phyloP scores from a whole-genome alignment of 1,140 invertebrate species.

The Zaprionus gabonicus region DNA sequence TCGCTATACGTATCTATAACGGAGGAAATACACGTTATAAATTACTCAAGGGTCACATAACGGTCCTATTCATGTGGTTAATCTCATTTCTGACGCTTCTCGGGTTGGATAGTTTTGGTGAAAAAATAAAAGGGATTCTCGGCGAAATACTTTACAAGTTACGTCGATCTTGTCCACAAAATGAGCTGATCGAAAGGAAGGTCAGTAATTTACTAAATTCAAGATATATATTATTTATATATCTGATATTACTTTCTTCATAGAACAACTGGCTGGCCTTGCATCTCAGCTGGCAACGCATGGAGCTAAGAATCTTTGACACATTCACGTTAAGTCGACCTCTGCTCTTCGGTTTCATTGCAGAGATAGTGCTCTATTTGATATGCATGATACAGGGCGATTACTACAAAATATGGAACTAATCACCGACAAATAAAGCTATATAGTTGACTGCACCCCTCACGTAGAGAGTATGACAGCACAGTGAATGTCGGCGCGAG shows the following conservation, averaged over 20 bases:
- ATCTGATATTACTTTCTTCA: not conserved
- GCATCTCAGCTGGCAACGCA: constrained; percentile 2
- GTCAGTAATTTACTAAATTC: not conserved
- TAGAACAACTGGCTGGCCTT: constrained; percentile 2
- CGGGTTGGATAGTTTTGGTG: not conserved
- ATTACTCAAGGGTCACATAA: not conserved
- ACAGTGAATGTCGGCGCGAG: constrained; percentile 30
- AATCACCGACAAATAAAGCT: not conserved
- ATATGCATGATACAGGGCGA: constrained; percentile 7
- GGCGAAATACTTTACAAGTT: not conserved
- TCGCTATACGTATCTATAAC: not conserved
- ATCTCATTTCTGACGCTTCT: not conserved
- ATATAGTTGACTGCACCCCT: not conserved
- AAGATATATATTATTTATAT: not conserved
- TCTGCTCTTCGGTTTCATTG: not conserved
- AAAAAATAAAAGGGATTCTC: not conserved
- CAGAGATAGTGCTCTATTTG: not conserved
- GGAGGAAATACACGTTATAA: not conserved
- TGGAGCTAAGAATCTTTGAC: not conserved
- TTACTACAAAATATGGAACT: not conserved
- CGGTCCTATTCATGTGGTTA: not conserved
- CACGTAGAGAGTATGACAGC: not conserved
- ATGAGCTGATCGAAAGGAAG: not conserved
- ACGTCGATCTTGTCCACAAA: not conserved
- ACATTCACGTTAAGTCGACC: not conserved